These are phyloP conservation scores for Steinernema scapterisci DNA, from an alignment of 2,888 invertebrate genomes.

Conservation along the genomic window DNA sequence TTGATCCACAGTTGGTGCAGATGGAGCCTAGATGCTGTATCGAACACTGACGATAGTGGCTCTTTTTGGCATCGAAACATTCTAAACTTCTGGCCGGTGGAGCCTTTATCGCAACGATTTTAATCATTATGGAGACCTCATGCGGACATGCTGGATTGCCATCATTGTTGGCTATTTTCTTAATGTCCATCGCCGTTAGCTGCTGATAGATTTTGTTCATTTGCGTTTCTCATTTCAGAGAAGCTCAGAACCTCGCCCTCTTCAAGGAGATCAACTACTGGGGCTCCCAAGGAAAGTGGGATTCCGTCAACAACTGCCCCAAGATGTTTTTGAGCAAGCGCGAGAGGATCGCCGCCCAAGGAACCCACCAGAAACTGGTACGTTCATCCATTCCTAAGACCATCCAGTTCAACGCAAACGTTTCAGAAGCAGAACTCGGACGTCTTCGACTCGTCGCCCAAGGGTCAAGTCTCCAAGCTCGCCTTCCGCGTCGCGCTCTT, in stretches of 20 bases:
- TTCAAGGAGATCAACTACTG: conserved; percentile 59
- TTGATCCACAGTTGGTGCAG: too few relatives aligned
- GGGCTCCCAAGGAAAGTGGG: conserved; percentile 61
- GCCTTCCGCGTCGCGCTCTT: conserved; percentile 29
- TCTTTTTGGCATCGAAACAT: too few relatives aligned
- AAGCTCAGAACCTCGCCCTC: conserved; percentile 34
- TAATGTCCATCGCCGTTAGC: too few relatives aligned
- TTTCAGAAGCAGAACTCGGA: conserved; percentile 19
- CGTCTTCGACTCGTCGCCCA: conserved; percentile 25
- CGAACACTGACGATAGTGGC: too few relatives aligned
- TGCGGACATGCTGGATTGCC: too few relatives aligned
- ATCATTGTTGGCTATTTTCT: background rate
- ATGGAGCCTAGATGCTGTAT: too few relatives aligned
- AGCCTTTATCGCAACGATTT: too few relatives aligned
- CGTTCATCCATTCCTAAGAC: background rate
- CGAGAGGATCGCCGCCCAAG: background rate
- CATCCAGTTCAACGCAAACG: background rate
- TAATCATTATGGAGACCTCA: background rate
- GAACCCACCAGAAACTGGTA: conserved; percentile 2
- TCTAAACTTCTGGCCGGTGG: too few relatives aligned
- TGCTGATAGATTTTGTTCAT: background rate
- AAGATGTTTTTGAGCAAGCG: conserved; percentile 35
- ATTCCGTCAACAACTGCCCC: conserved; percentile 58
- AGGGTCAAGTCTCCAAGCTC: conserved; percentile 32
- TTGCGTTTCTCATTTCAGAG: too few relatives aligned